phyloP scores from a whole-genome alignment of 2,888 invertebrate species.

The Cataglyphis cursor region DNA sequence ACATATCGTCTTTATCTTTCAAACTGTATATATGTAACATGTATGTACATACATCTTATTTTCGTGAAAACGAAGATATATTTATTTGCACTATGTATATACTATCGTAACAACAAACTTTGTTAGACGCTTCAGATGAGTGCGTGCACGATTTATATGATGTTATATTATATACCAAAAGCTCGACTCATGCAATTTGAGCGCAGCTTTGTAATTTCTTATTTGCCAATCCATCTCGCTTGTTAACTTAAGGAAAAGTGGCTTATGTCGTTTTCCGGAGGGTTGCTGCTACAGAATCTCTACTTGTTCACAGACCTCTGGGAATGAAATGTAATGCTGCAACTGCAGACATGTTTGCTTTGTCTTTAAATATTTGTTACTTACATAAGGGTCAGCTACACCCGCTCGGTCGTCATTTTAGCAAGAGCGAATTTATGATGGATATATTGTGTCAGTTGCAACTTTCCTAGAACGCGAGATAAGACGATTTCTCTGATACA shows the following conservation, averaged over 20 bases:
- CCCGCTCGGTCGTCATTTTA: background rate
- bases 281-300: slow-evolving; percentile 31
- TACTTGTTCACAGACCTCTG: slow-evolving; percentile 15
- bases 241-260: slow-evolving; percentile 56
- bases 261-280: slow-evolving; percentile 47
- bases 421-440: slow-evolving; percentile 17
- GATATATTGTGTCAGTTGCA: background rate
- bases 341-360: slow-evolving; percentile 57
- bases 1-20: background rate
- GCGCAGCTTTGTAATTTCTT: slow-evolving; percentile 54
- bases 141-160: slow-evolving; percentile 43
- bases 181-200: slow-evolving; percentile 42
- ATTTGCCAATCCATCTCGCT: slow-evolving; percentile 55
- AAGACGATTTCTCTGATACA: background rate
- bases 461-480: background rate
- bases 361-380: slow-evolving; percentile 60
- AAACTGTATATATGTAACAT: background rate
- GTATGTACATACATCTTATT: background rate
- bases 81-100: background rate
- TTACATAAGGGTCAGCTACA: slow-evolving; percentile 21
- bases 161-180: slow-evolving; percentile 38
- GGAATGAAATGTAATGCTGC: slow-evolving; percentile 52
- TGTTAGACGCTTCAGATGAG: slow-evolving; percentile 18
- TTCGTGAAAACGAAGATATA: background rate
- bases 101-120: slow-evolving; percentile 19